Base-by-base conservation (phyloP, 2,113 vertebrate genomes). In the Xenopus borealis region DNA sequence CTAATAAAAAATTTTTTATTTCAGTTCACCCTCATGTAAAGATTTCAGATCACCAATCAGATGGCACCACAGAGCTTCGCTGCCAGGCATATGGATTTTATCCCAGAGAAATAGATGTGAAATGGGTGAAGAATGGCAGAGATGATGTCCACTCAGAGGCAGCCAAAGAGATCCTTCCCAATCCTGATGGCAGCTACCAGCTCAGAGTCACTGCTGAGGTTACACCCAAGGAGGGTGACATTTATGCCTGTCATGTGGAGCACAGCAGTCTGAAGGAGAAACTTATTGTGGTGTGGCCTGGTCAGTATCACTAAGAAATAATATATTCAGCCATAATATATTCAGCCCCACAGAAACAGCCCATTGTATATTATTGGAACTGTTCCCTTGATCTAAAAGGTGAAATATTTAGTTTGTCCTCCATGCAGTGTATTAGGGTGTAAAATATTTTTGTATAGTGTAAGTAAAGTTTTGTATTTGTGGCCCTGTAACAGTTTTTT, bases 151-250 rank as follows among this genome's bases (percentile, higher is more conserved):
- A 10, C 16, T 14, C 40, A 27, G 18, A 71, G 44, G 55, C 46
- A 55, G 18, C 33, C 12, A 61, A 45, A 16, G 17, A 58, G 12
- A 61, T 71, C 17, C 33, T 45, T 3, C 30, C 63, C 1, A 20
- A 69, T 9, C 10, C 67, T 30, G 67, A 69, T n/a, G 67, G 67
- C 14, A 57, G 50, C 50, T 69, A 69, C n/a, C 67, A 69, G 67
- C 33, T 57, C 67, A 30, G 67, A n/a, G 67, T 53, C 53, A 55
- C 23, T n/a, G 52, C 30, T 17, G 50, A 69, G 45, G 52, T 68
- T 13, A 18, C 46, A 52, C 9, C 47, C 5, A 13, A 11, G 52
- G 67, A 69, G 4, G 67, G 27, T 12, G 52, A 55, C 12, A 69
- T 5, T 69, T 69, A 69, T 52, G 8, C 50, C 50, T 69, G 67